Base-by-base conservation (phyloP, 1,140 invertebrate genomes). In the Zaprionus taronus region DNA sequence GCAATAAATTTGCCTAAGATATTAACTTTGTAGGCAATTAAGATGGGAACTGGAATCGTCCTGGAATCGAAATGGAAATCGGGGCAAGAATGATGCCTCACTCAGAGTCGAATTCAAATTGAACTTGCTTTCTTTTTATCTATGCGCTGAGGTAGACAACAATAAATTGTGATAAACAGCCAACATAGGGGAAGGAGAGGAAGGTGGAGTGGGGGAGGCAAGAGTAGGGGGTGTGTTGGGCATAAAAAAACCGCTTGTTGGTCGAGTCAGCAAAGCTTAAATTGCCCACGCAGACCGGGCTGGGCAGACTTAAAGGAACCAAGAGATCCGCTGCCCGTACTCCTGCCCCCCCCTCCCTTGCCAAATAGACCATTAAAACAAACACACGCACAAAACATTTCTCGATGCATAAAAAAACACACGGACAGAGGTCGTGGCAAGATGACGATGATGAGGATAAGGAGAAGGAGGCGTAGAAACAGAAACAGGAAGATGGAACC, bases 91-190 rank as follows among this genome's bases (percentile, higher is more conserved):
- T 47, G 41, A 47, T 47, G 41, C 41, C 41, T 17, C n/a, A 47
- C 41, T 47, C 41, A 36, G 38, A 68, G 65, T 62, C 51, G 79
- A 78, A 84, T 84, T 85, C 72, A 84, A 84, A 84, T 85, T 81
- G 82, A 85, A 85, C 82, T 20, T 17, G n/a, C 41, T 47, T 47
- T 4, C 17, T 79, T 83, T 80, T 84, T 90, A 87, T 87, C 83
- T 81, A 65, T 68, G 81, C 84, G 72, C 58, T 76, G 81, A 87
- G 81, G 81, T 89, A 87, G 81, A 83, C 84, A 87, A 81, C 81
- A 87, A 87, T 89, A 89, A 87, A 87, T 84, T 87, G 66, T 73
- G 79, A 76, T 84, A 87, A 89, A 89, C 78, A 89, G 41, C 17
- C 41, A 47, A 11, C 9, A 34, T 2, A 9, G 3, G 2, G n/a